These are phyloP conservation scores for Aix galericulata DNA, from an alignment of 2,113 vertebrate species.

Conservation along the genomic window DNA sequence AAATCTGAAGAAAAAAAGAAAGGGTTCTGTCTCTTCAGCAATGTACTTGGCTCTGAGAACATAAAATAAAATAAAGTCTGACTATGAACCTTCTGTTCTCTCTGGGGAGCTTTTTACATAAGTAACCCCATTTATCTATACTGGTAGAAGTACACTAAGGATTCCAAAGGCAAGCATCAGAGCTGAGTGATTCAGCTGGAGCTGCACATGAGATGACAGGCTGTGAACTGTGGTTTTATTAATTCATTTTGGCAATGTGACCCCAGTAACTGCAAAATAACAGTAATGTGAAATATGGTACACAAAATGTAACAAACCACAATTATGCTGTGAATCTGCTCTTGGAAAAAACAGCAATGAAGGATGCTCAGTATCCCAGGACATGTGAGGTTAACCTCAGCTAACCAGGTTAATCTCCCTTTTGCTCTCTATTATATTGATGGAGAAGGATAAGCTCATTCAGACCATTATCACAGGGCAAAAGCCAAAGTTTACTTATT, in stretches of 20 bases:
- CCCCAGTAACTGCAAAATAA: background rate
- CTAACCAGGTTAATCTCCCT: background rate
- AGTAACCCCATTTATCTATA: background rate
- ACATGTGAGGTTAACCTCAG: background rate
- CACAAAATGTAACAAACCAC: background rate
- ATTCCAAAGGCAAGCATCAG: background rate
- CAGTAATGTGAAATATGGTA: background rate
- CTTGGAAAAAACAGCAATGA: background rate
- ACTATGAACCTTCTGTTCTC: background rate
- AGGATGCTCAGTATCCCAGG: background rate
- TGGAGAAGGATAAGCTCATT: background rate
- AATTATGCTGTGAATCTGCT: background rate
- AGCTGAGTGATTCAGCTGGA: background rate
- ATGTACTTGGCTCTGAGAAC: background rate
- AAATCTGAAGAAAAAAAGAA: background rate
- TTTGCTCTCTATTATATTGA: fast-evolving
- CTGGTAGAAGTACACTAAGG: background rate
- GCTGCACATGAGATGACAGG: background rate
- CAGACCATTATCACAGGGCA: background rate
- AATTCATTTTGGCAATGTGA: conserved; percentile 34
- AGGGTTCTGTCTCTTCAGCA: background rate
- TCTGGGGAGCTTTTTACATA: background rate
- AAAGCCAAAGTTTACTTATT: background rate
- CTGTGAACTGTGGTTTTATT: conserved; percentile 22
- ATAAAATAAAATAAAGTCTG: background rate